Percentiles rank a stretch among this genome's conserved stretches.
Conservation (phyloP, 2,888 invertebrate genomes). For the Boloria selene region DNA sequence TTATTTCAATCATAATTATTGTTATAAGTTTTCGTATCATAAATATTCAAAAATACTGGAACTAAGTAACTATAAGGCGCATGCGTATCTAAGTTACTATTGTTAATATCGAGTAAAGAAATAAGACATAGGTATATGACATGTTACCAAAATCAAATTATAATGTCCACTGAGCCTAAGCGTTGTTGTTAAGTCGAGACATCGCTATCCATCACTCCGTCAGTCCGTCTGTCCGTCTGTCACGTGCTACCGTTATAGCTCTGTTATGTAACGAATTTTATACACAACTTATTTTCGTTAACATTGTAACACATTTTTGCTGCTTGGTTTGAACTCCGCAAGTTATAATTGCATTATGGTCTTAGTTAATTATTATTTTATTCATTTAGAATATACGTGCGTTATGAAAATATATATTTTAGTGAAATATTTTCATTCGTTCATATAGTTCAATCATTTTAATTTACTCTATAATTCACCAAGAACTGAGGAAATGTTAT, state of each 20-base stretch:
- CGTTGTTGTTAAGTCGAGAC: conserved; percentile 42
- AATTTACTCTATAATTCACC: too few relatives aligned
- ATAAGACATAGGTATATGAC: neutral
- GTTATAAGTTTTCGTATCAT: too few relatives aligned
- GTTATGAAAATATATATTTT: too few relatives aligned
- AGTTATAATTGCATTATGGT: neutral
- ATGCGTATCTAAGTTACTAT: too few relatives aligned
- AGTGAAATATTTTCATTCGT: too few relatives aligned
- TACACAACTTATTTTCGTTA: conserved; percentile 4
- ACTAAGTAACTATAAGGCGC: too few relatives aligned
- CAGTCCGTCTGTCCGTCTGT: conserved; percentile 38
- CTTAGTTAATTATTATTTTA: too few relatives aligned
- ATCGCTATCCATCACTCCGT: conserved; percentile 52
- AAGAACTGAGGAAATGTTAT: too few relatives aligned
- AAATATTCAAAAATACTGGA: too few relatives aligned
- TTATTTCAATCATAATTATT: too few relatives aligned
- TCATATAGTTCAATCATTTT: too few relatives aligned
- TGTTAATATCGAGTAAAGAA: neutral
- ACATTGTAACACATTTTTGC: neutral
- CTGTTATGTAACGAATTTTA: conserved; percentile 28
- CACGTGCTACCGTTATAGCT: conserved; percentile 35
- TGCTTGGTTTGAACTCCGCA: neutral
- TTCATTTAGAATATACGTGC: too few relatives aligned
- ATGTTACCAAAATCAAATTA: neutral
- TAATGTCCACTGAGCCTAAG: neutral